Evolutionary conservation across 2,113 vertebrate species (phyloP).

Genomic region (Eolophus roseicapilla): DNA sequence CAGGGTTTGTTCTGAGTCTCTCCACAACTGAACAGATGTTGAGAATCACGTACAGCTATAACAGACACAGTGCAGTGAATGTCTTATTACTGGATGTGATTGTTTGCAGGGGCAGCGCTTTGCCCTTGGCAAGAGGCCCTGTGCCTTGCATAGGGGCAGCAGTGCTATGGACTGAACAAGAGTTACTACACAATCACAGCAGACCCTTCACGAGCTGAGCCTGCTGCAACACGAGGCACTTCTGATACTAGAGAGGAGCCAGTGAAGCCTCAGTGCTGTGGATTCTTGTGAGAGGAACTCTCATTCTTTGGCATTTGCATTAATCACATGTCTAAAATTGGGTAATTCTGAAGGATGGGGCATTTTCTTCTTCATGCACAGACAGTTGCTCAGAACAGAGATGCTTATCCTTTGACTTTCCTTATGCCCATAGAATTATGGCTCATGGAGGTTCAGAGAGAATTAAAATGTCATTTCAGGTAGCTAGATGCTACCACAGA

Average conservation of each 20-base stretch:
- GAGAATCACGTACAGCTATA: background rate
- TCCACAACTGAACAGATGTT: background rate
- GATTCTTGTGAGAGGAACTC: background rate
- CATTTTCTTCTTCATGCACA: background rate
- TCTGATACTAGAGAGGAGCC: background rate
- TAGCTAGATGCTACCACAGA: background rate
- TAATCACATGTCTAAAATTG: background rate
- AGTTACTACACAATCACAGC: background rate
- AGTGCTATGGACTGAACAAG: background rate
- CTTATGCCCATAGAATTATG: background rate
- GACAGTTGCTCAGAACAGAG: background rate
- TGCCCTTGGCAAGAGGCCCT: background rate
- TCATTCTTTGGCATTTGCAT: background rate
- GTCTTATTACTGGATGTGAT: background rate
- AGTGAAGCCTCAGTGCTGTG: background rate
- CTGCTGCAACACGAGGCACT: background rate
- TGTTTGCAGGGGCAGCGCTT: background rate
- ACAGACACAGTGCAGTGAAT: background rate
- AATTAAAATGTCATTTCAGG: background rate
- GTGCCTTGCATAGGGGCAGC: background rate
- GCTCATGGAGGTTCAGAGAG: background rate
- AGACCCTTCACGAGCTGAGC: rapidly evolving
- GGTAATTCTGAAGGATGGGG: background rate
- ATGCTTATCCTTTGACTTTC: background rate
- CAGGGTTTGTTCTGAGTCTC: background rate